phyloP scores from a whole-genome alignment of 1,140 invertebrate genomes.

The Holcopasites calliopsidis region DNA sequence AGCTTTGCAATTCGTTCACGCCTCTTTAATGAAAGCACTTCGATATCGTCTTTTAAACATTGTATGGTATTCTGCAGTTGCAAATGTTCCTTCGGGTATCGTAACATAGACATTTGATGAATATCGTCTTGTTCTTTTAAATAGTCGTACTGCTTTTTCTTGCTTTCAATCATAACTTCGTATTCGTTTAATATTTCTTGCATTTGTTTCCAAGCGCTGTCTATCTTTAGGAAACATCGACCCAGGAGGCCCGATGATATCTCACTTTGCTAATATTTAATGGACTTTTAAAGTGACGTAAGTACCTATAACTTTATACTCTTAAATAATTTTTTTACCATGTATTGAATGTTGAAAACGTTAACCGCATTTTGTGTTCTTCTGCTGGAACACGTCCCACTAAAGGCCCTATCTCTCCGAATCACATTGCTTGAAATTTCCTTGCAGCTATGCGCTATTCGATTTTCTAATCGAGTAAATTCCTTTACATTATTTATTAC shows the following conservation, averaged over 20 bases:
- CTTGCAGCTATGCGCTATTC: conserved; percentile 53
- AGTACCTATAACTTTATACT: not conserved
- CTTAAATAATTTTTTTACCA: conserved; percentile 59
- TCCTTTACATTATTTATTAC: conserved; percentile 59
- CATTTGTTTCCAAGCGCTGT: conserved; percentile 65
- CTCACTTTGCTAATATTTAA: conserved; percentile 66
- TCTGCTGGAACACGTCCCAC: conserved; percentile 60
- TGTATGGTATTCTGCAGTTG: conserved; percentile 65
- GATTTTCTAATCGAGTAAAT: conserved; percentile 53
- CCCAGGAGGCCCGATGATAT: conserved; percentile 54
- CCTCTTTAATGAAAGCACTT: conserved; percentile 57
- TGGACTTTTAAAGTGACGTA: conserved; percentile 15
- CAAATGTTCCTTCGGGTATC: conserved; percentile 65
- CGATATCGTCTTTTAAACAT: conserved; percentile 60
- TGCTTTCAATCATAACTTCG: conserved; percentile 64
- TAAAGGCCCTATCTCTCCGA: conserved; percentile 56
- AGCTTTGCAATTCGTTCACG: conserved; percentile 60
- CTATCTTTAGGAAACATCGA: conserved; percentile 58
- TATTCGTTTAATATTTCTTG: conserved; percentile 68
- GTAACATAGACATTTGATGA: conserved; percentile 50
- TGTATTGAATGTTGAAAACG: conserved; percentile 65
- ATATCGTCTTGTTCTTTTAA: conserved; percentile 72
- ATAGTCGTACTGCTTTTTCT: conserved; percentile 75
- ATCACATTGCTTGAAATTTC: conserved; percentile 65
- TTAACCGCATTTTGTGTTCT: conserved; percentile 70